phyloP scores from a whole-genome alignment of 2,888 invertebrate species.

The Eristalis pertinax region DNA sequence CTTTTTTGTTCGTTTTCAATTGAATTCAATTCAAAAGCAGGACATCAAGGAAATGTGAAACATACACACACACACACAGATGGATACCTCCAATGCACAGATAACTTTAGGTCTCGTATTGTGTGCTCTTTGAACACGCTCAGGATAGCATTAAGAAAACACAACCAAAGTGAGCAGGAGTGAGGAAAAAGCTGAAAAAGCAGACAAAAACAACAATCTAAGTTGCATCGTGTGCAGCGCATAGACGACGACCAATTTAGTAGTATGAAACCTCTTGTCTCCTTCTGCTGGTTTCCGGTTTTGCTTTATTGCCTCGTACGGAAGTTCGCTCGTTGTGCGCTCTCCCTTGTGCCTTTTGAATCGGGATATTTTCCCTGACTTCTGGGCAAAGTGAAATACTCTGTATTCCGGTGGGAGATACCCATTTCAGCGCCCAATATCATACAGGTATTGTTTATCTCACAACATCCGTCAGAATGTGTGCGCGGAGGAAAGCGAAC shows the following conservation, averaged over 20 bases:
- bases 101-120: neutral
- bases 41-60: slow-evolving; percentile 47
- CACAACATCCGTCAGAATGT: slow-evolving; percentile 23
- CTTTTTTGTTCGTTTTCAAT: slow-evolving; percentile 27
- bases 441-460: slow-evolving; percentile 23
- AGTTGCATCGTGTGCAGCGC: slow-evolving; percentile 46
- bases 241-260: neutral
- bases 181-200: neutral
- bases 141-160: neutral
- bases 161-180: neutral
- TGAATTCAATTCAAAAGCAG: slow-evolving; percentile 50
- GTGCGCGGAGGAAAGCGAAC: slow-evolving; percentile 8
- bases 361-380: neutral
- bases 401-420: neutral
- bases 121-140: slow-evolving; percentile 8
- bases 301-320: neutral
- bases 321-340: neutral
- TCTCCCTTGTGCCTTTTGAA: neutral
- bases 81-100: no score
- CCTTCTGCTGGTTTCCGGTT: slow-evolving; percentile 10
- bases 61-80: slow-evolving; percentile 20
- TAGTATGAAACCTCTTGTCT: neutral
- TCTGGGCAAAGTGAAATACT: neutral
- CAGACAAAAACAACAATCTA: slow-evolving; percentile 3
- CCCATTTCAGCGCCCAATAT: slow-evolving; percentile 2